These are phyloP conservation scores for Lagodon rhomboides DNA, from an alignment of 2,797 vertebrate genomes.

Conservation along the genomic window DNA sequence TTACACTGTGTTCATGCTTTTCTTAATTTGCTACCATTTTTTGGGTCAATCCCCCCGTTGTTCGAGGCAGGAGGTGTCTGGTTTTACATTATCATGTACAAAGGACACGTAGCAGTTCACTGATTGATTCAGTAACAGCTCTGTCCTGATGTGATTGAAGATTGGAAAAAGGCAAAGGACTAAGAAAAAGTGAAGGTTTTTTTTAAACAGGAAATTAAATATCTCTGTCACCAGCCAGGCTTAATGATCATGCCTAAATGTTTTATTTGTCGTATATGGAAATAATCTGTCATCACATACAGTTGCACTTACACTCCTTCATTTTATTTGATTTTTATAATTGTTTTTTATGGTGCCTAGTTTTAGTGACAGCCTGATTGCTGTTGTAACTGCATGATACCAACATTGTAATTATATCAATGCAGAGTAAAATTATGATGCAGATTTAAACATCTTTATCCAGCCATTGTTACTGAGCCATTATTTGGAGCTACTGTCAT, in stretches of 20 bases:
- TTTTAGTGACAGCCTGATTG: slow-evolving; percentile 7
- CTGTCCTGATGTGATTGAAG: not conserved
- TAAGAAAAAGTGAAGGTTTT: not conserved
- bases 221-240: not conserved
- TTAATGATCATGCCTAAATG: not conserved
- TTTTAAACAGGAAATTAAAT: not conserved
- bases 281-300: not conserved
- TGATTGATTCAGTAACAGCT: not conserved
- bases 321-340: not conserved
- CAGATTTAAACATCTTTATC: not conserved
- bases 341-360: not conserved
- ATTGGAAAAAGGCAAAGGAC: not conserved
- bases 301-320: not conserved
- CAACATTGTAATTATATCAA: not conserved
- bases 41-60: not conserved
- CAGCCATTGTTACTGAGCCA: not conserved
- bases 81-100: not conserved
- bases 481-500: not conserved
- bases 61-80: not conserved
- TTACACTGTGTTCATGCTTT: not conserved
- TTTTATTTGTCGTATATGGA: not conserved
- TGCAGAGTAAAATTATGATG: not conserved
- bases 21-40: not conserved
- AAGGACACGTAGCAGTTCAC: not conserved
- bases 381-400: not conserved